These are phyloP conservation scores for Arctopsyche grandis DNA, from an alignment of 1,140 invertebrate genomes.

Conservation along the genomic window DNA sequence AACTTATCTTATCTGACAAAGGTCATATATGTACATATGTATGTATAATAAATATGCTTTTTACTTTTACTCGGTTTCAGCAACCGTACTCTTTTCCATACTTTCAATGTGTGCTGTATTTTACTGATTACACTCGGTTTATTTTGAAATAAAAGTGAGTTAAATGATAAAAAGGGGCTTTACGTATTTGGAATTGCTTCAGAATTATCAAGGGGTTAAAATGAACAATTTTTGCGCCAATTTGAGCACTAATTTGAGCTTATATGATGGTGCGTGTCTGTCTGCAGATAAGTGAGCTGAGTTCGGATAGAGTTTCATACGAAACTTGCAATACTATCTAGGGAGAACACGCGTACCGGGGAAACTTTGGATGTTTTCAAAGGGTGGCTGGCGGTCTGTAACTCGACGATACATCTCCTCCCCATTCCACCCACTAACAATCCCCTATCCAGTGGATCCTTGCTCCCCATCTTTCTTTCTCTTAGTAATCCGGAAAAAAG, in stretches of 20 bases:
- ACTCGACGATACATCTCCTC: no score
- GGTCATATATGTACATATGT: no score
- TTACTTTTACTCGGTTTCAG: neutral
- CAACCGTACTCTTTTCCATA: no score
- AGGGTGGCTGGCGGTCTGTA: neutral
- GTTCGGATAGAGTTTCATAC: neutral
- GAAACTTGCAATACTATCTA: neutral
- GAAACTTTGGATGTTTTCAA: constrained; percentile 8
- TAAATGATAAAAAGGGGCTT: neutral
- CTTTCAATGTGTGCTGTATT: neutral
- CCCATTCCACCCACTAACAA: no score
- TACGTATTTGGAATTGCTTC: no score
- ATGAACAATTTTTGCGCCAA: no score
- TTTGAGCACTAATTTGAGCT: no score
- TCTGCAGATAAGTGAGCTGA: neutral
- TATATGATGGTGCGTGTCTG: neutral
- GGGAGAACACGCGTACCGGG: neutral
- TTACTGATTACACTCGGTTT: neutral
- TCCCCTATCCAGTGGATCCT: no score
- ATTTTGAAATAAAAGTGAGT: neutral
- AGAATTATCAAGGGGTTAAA: no score
- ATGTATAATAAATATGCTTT: neutral
- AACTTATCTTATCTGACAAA: no score
- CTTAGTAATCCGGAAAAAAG: no score
- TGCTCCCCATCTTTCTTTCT: no score